Percentiles rank a stretch among this genome's conserved stretches.
These are phyloP conservation scores for Macrophya alboannulata DNA, from an alignment of 2,888 invertebrate genomes.

Conservation along the genomic window DNA sequence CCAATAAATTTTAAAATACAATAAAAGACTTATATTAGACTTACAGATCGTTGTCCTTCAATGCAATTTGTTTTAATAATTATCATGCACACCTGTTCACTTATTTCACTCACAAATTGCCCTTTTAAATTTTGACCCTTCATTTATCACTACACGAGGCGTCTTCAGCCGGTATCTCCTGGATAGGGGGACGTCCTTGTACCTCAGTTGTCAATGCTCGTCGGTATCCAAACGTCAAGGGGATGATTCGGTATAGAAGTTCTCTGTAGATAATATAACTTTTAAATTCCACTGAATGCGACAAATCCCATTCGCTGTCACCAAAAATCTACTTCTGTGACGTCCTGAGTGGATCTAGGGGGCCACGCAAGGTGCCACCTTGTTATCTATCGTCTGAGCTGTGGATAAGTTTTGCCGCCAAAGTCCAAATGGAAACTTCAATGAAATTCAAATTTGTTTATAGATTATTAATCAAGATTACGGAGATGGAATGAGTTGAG, in stretches of 20 bases:
- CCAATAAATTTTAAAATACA: not conserved
- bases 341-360: not conserved
- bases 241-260: not conserved
- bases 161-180: not conserved
- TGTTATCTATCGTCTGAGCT: too few relatives aligned
- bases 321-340: not conserved
- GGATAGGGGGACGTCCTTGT: too few relatives aligned
- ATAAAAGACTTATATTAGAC: constrained; percentile 16
- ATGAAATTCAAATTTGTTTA: too few relatives aligned
- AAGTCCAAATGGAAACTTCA: too few relatives aligned
- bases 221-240: not conserved
- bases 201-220: too few relatives aligned
- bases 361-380: not conserved
- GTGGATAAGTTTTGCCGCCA: too few relatives aligned
- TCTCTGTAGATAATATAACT: not conserved
- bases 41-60: constrained; percentile 6
- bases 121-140: not conserved
- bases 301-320: constrained; percentile 11
- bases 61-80: not conserved
- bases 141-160: not conserved
- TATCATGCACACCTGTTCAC: not conserved
- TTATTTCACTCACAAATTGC: constrained; percentile 9
- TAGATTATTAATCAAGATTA: too few relatives aligned
- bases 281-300: not conserved
- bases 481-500: too few relatives aligned